These are phyloP conservation scores for Pyrocoelia pectoralis DNA, from an alignment of 2,888 invertebrate species.

Conservation along the genomic window DNA sequence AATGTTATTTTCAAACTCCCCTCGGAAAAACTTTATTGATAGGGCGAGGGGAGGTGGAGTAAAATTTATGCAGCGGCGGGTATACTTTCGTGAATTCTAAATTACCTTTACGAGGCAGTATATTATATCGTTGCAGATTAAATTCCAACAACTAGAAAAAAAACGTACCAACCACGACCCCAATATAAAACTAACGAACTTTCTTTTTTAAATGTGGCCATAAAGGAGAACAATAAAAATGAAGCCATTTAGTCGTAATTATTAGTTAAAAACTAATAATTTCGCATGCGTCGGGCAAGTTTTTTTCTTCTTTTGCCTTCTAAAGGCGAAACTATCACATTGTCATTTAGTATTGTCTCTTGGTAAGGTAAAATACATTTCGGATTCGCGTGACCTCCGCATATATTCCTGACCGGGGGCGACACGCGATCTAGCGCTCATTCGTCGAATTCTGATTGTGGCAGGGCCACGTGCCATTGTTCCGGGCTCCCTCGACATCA, in stretches of 20 bases:
- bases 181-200: conserved; percentile 14
- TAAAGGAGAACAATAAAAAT: conserved; percentile 20
- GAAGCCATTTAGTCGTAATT: conserved; percentile 14
- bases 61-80: conserved; percentile 19
- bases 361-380: conserved; percentile 53
- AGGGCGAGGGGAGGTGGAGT: not conserved
- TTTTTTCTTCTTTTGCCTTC: conserved; percentile 6
- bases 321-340: conserved; percentile 37
- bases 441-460: conserved; percentile 56
- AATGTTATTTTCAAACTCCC: conserved; percentile 12
- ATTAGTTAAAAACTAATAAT: conserved; percentile 15
- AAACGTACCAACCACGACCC: conserved; percentile 10
- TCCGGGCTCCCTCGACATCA: conserved; percentile 39
- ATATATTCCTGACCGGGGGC: conserved; percentile 51
- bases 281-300: conserved; percentile 15
- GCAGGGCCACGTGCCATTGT: conserved; percentile 54
- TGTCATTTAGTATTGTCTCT: conserved; percentile 45
- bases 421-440: conserved; percentile 55
- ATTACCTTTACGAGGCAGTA: conserved; percentile 23
- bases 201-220: conserved; percentile 18
- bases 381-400: conserved; percentile 54
- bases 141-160: conserved; percentile 19
- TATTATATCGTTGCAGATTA: conserved; percentile 21
- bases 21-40: conserved; percentile 20
- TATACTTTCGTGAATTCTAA: conserved; percentile 19